Conservation (phyloP, 2,888 invertebrate species). For the Acronicta aceris region DNA sequence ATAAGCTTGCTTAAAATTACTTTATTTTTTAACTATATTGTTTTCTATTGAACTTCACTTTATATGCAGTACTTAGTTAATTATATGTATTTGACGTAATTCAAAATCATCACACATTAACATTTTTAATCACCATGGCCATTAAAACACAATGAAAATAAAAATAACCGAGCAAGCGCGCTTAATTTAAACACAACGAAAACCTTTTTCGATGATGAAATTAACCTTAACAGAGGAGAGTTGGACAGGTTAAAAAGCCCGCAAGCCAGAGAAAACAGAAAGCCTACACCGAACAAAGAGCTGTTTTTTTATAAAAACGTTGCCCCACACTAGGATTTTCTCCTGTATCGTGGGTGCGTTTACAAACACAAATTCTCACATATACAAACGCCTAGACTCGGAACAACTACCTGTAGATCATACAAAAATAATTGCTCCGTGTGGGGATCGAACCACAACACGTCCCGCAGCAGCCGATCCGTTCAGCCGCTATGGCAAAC, state of each 20-base stretch:
- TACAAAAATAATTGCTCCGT: too few relatives aligned
- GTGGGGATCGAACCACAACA: too few relatives aligned
- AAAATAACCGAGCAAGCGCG: conserved; percentile 37
- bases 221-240: conserved; percentile 60
- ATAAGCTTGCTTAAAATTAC: too few relatives aligned
- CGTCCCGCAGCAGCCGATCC: too few relatives aligned
- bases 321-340: too few relatives aligned
- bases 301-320: too few relatives aligned
- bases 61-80: neutral
- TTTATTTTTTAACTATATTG: neutral
- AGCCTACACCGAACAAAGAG: neutral
- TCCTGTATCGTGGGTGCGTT: too few relatives aligned
- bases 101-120: conserved; percentile 8
- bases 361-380: too few relatives aligned
- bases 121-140: conserved; percentile 11
- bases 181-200: conserved; percentile 55
- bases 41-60: neutral
- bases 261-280: conserved; percentile 27
- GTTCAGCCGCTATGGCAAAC: too few relatives aligned
- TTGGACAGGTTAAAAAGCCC: conserved; percentile 56
- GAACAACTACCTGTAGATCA: too few relatives aligned
- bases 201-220: conserved; percentile 64
- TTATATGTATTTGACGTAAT: conserved; percentile 2
- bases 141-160: conserved; percentile 39
- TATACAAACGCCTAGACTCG: too few relatives aligned